phyloP scores from a whole-genome alignment of 2,797 vertebrate genomes.

The Paedocypris micromegethes region DNA sequence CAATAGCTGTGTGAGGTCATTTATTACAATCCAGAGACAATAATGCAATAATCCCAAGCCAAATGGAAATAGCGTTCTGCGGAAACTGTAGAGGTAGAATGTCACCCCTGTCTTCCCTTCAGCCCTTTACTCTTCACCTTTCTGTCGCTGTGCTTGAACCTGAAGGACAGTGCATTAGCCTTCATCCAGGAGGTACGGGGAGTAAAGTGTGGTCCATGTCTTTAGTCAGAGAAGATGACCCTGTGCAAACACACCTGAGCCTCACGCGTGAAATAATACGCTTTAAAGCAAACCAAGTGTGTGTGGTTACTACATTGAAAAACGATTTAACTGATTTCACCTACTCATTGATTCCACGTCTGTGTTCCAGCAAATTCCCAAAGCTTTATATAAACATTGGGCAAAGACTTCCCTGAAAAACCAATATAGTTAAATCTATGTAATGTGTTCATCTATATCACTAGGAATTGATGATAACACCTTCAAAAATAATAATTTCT shows the following conservation, averaged over 20 bases:
- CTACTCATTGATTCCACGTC: too few species aligned
- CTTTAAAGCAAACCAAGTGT: background rate
- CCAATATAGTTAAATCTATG: too few species aligned
- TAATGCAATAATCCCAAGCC: constrained; percentile 36
- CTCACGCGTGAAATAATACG: background rate
- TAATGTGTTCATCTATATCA: too few species aligned
- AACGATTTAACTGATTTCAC: too few species aligned
- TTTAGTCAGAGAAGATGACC: constrained; percentile 17
- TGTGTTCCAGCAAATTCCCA: too few species aligned
- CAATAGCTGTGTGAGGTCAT: constrained; percentile 16
- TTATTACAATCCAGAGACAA: constrained; percentile 19
- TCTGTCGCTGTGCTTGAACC: constrained; percentile 26
- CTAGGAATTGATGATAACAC: too few species aligned
- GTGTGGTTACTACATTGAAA: too few species aligned
- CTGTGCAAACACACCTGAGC: constrained; percentile 4
- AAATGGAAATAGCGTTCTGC: constrained; percentile 37
- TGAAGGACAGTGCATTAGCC: constrained; percentile 33
- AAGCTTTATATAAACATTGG: too few species aligned
- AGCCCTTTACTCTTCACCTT: constrained; percentile 24
- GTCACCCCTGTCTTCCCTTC: constrained; percentile 18
- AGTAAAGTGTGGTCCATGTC: constrained; percentile 14
- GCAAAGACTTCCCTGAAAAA: too few species aligned
- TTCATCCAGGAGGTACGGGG: constrained; percentile 22
- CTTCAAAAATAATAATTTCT: too few species aligned
- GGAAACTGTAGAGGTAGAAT: constrained; percentile 30